These are phyloP conservation scores for Notodonta dromedarius DNA, from an alignment of 2,888 invertebrate genomes.

Conservation along the genomic window DNA sequence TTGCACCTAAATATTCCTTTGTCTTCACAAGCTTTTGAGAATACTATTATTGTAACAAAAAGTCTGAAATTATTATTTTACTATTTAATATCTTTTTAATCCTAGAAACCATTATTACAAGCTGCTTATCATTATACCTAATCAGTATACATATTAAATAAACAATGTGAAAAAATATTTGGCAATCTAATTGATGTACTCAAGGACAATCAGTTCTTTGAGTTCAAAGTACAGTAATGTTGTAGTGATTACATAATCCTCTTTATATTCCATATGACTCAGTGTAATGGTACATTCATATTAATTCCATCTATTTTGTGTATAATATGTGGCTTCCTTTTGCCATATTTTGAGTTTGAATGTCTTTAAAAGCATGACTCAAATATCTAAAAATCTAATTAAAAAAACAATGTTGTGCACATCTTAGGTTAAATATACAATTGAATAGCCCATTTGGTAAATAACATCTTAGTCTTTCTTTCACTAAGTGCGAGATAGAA, in stretches of 20 bases:
- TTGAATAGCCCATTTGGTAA: no score
- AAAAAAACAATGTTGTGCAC: no score
- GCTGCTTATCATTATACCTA: neutral
- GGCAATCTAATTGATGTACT: neutral
- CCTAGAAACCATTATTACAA: neutral
- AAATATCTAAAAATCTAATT: no score
- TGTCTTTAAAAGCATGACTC: no score
- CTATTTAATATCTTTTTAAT: neutral
- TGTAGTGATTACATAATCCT: neutral
- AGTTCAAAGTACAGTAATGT: neutral
- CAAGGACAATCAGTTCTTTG: neutral
- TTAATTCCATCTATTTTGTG: neutral
- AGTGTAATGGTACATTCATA: neutral
- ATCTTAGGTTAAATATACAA: no score
- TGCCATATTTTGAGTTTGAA: neutral
- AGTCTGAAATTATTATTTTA: constrained; percentile 39
- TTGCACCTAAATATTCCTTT: neutral
- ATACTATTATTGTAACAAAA: constrained; percentile 10
- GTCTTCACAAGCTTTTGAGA: neutral
- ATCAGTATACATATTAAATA: neutral
- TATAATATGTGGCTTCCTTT: neutral
- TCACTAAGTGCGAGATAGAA: no score
- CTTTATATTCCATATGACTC: neutral
- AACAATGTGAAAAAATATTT: neutral
- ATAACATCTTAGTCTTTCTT: no score